phyloP scores from a whole-genome alignment of 1,140 invertebrate species.

The Homalodisca vitripennis region DNA sequence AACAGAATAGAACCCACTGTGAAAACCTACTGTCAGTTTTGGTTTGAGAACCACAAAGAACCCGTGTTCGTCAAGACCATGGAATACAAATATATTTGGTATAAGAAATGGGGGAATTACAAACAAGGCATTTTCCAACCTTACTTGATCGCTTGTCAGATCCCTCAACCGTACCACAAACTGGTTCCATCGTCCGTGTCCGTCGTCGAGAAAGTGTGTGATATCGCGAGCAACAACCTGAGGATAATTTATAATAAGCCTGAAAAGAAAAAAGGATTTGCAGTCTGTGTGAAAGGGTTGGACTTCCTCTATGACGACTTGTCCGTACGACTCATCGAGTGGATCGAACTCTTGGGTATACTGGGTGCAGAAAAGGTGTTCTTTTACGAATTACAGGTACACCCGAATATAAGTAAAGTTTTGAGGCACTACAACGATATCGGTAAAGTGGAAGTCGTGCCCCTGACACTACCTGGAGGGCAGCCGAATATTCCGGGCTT shows the following conservation, averaged over 20 bases:
- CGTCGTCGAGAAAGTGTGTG: slow-evolving; percentile 80
- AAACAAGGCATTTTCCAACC: slow-evolving; percentile 90
- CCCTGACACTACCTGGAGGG: slow-evolving; percentile 84
- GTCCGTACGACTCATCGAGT: slow-evolving; percentile 88
- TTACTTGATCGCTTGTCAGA: slow-evolving; percentile 84
- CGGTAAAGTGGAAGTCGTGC: slow-evolving; percentile 79
- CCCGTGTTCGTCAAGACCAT: slow-evolving; percentile 75
- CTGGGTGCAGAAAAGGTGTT: slow-evolving; percentile 92
- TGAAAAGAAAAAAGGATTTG: slow-evolving; percentile 71
- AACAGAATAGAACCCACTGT: slow-evolving; percentile 82
- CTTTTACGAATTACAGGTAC: slow-evolving; percentile 86
- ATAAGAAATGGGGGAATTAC: slow-evolving; percentile 92
- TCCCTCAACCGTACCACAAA: slow-evolving; percentile 69
- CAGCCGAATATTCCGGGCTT: slow-evolving; percentile 87
- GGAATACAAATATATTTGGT: slow-evolving; percentile 94
- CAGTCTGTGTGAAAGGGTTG: slow-evolving; percentile 91
- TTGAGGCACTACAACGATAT: slow-evolving; percentile 74
- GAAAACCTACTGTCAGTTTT: slow-evolving; percentile 83
- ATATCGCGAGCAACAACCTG: slow-evolving; percentile 84
- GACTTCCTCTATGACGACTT: slow-evolving; percentile 91
- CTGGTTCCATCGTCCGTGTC: slow-evolving; percentile 81
- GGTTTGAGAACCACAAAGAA: slow-evolving; percentile 82
- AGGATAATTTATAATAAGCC: slow-evolving; percentile 75
- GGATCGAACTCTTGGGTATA: slow-evolving; percentile 85
- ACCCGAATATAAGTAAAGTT: slow-evolving; percentile 89